These are phyloP conservation scores for Corvus moneduloides DNA, from an alignment of 2,113 vertebrate species.

Conservation along the genomic window DNA sequence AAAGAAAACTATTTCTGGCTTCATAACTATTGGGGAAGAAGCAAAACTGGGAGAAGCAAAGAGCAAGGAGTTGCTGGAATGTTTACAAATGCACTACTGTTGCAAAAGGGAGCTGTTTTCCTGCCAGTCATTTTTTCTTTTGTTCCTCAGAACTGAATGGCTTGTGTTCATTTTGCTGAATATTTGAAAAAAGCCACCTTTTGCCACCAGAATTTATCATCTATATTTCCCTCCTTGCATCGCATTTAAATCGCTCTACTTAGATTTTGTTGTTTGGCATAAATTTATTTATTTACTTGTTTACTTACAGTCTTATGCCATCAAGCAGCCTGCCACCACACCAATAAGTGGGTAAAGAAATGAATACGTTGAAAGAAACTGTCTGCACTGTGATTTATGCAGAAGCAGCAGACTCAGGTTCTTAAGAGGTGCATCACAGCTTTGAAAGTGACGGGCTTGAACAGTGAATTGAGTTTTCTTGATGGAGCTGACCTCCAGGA, in stretches of 20 bases:
- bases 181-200: slow-evolving; percentile 18
- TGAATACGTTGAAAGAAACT: slow-evolving; percentile 15
- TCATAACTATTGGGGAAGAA: rapidly evolving
- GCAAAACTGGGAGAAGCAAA: not conserved
- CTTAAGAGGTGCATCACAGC: not conserved
- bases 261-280: not conserved
- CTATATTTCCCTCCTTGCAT: not conserved
- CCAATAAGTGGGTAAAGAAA: slow-evolving; percentile 4
- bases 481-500: slow-evolving; percentile 42
- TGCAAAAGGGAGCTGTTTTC: not conserved
- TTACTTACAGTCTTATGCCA: not conserved
- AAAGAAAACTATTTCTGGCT: not conserved
- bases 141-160: not conserved
- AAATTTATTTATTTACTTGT: slow-evolving; percentile 40
- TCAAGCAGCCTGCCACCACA: not conserved
- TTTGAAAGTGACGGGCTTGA: slow-evolving; percentile 40
- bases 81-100: not conserved
- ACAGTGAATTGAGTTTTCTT: slow-evolving; percentile 13
- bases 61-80: not conserved
- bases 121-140: slow-evolving; percentile 8
- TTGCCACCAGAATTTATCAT: not conserved
- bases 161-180: slow-evolving; percentile 3
- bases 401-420: not conserved
- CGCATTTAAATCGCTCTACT: not conserved
- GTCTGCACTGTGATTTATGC: not conserved